These are phyloP conservation scores for Drosophila sulfurigaster DNA, from an alignment of 1,140 invertebrate genomes.

Conservation along the genomic window DNA sequence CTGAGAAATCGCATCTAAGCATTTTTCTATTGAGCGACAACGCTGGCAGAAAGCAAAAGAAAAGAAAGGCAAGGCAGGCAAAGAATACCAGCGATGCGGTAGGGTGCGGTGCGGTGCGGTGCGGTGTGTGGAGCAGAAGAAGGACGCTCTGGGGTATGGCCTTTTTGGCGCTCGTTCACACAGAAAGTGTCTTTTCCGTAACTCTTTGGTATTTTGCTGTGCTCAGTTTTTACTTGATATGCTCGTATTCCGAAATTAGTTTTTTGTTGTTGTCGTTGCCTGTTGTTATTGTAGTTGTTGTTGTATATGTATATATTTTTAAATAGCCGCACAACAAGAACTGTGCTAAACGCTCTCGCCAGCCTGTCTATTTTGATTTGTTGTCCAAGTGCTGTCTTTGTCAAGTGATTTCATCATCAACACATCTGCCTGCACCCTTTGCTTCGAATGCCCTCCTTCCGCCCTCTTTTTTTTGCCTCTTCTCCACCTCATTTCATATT, in stretches of 20 bases:
- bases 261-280: conserved; percentile 45
- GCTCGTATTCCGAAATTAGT: conserved; percentile 73
- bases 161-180: conserved; percentile 83
- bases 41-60: no score
- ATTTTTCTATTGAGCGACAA: conserved; percentile 80
- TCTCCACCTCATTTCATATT: not conserved
- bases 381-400: conserved; percentile 77
- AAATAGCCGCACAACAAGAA: conserved; percentile 76
- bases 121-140: conserved; percentile 26
- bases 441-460: conserved; percentile 22
- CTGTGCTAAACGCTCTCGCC: conserved; percentile 80
- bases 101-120: conserved; percentile 4
- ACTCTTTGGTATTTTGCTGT: conserved; percentile 77
- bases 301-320: conserved; percentile 56
- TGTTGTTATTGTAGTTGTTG: conserved; percentile 45
- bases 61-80: conserved; percentile 30
- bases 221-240: conserved; percentile 82
- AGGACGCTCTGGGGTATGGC: conserved; percentile 57
- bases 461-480: not conserved
- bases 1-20: conserved; percentile 76
- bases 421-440: conserved; percentile 5
- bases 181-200: conserved; percentile 77
- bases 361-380: conserved; percentile 83
- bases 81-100: conserved; percentile 33
- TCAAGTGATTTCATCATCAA: conserved; percentile 56